Conservation (phyloP, 2,113 vertebrate species). For the Cynoglossus semilaevis region DNA sequence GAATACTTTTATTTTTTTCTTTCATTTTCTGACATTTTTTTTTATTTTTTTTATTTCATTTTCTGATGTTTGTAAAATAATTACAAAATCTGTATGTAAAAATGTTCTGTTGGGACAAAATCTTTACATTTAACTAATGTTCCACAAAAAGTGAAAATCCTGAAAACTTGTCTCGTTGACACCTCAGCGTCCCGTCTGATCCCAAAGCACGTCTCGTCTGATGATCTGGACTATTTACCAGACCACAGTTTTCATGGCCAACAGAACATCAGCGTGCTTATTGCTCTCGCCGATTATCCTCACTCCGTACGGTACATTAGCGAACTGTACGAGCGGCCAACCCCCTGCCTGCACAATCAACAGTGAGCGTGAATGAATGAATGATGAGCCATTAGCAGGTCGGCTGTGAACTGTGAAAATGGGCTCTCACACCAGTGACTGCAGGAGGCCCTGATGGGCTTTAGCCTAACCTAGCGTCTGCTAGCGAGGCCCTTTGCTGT, state of each 20-base stretch:
- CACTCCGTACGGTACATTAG: slow-evolving; percentile 73
- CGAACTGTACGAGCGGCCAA: slow-evolving; percentile 70
- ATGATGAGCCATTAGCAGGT: slow-evolving; percentile 79
- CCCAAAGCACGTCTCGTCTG: slow-evolving; percentile 15
- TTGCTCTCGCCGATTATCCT: slow-evolving; percentile 73
- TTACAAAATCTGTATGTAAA: too few relatives aligned
- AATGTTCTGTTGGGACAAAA: too few relatives aligned
- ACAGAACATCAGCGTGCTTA: slow-evolving; percentile 72
- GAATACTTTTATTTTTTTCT: too few relatives aligned
- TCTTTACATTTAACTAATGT: neutral
- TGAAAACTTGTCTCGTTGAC: slow-evolving; percentile 1
- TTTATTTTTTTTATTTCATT: too few relatives aligned
- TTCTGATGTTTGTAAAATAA: too few relatives aligned
- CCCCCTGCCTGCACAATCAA: slow-evolving; percentile 76
- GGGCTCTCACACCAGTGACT: slow-evolving; percentile 78
- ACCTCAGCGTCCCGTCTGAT: slow-evolving; percentile 1
- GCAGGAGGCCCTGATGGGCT: slow-evolving; percentile 72
- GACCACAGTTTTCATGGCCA: slow-evolving; percentile 68
- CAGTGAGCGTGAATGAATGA: slow-evolving; percentile 75
- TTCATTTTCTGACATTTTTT: too few relatives aligned
- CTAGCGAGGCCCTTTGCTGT: slow-evolving; percentile 51
- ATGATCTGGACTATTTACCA: slow-evolving; percentile 49
- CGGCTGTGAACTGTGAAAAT: slow-evolving; percentile 79
- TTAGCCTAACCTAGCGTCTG: slow-evolving; percentile 63
- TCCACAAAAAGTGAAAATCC: neutral